Percentiles rank a stretch among this genome's conserved stretches.
Evolutionary conservation across 2,888 invertebrate species (phyloP).

Genomic region (Lasioglossum marginatum): DNA sequence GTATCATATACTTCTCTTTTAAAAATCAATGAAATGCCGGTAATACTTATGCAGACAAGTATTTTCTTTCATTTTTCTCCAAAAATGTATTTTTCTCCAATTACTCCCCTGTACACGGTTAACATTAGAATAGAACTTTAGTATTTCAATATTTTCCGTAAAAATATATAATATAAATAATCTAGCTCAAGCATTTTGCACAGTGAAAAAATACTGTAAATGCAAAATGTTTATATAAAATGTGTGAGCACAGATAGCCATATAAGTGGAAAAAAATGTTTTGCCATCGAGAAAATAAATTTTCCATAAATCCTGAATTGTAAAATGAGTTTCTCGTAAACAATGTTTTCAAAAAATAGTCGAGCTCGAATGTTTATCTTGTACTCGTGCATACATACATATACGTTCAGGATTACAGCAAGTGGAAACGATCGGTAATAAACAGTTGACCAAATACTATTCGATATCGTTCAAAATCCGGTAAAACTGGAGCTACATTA

Average conservation of each 20-base stretch:
- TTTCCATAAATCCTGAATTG: neutral
- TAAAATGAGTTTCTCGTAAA: neutral
- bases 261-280: neutral
- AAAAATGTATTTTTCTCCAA: too few relatives aligned
- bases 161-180: neutral
- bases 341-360: neutral
- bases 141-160: neutral
- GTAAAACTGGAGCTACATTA: neutral
- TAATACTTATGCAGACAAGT: too few relatives aligned
- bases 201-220: neutral
- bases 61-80: too few relatives aligned
- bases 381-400: neutral
- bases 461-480: neutral
- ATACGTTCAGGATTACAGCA: neutral
- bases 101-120: too few relatives aligned
- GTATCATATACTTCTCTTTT: too few relatives aligned
- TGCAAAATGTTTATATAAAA: neutral
- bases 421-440: neutral
- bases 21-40: too few relatives aligned
- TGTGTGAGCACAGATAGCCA: neutral
- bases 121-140: neutral
- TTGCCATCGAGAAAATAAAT: neutral
- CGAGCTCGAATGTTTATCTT: neutral
- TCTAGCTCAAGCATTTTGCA: neutral
- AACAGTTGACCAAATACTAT: neutral